A percentile compares a stretch with the other conserved stretches of the same genome.
phyloP scores from a whole-genome alignment of 2,888 invertebrate genomes.

The Ormyrus pomaceus region DNA sequence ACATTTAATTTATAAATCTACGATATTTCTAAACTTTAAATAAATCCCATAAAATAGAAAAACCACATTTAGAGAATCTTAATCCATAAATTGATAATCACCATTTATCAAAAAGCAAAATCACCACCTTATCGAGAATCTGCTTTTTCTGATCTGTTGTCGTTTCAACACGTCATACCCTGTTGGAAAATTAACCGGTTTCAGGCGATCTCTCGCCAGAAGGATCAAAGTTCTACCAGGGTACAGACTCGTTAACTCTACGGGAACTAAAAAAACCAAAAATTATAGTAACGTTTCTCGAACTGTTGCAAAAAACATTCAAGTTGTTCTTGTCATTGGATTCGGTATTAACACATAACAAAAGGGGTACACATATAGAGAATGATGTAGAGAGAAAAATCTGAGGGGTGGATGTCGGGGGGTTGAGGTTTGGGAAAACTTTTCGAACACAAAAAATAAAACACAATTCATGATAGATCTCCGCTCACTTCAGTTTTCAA shows the following conservation, averaged over 20 bases:
- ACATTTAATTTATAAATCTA: not conserved
- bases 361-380: conserved; percentile 8
- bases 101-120: not conserved
- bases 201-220: no score
- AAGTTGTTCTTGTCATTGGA: conserved; percentile 12
- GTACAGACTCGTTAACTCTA: conserved; percentile 18
- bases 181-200: no score
- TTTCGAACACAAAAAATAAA: conserved; percentile 42
- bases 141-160: conserved; percentile 25
- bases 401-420: not conserved
- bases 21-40: not conserved
- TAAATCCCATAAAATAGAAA: not conserved
- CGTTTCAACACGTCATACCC: conserved; percentile 29
- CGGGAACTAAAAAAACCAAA: conserved; percentile 32
- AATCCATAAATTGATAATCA: conserved; percentile 18
- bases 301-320: not conserved
- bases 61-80: conserved; percentile 2
- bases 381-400: not conserved
- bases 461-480: conserved; percentile 53
- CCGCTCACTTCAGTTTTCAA: conserved; percentile 65
- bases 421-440: conserved; percentile 11
- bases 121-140: not conserved
- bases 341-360: conserved; percentile 35
- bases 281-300: not conserved
- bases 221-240: no score